These are phyloP conservation scores for Agrochola macilenta DNA, from an alignment of 2,888 invertebrate species.

Conservation along the genomic window DNA sequence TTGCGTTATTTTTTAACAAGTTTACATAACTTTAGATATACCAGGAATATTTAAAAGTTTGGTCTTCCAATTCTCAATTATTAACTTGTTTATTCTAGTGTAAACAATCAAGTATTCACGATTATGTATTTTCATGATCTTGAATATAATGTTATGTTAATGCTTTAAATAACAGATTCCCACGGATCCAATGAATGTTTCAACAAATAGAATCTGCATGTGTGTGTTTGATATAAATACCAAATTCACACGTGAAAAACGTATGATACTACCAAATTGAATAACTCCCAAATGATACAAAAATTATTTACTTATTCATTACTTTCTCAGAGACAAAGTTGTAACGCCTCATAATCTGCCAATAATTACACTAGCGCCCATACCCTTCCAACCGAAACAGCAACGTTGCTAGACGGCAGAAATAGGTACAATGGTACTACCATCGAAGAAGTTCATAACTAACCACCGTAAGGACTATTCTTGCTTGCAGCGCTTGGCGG, in stretches of 20 bases:
- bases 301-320: background rate
- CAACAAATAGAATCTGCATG: constrained; percentile 2
- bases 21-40: background rate
- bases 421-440: background rate
- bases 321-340: background rate
- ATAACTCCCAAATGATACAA: background rate
- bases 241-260: constrained; percentile 19
- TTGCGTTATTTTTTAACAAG: background rate
- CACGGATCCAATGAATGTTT: background rate
- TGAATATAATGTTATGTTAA: background rate
- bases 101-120: background rate
- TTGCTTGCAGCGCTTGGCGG: too few species aligned
- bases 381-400: background rate
- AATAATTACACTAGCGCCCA: background rate
- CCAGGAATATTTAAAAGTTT: background rate
- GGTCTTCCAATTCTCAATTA: background rate
- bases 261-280: background rate
- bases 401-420: background rate
- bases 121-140: background rate
- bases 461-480: too few species aligned
- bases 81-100: background rate
- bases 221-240: background rate
- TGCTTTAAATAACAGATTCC: constrained; percentile 1
- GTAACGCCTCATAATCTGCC: background rate
- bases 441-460: too few species aligned